Base-by-base conservation (phyloP, 2,888 invertebrate species). In the Fragum whitleyi region DNA sequence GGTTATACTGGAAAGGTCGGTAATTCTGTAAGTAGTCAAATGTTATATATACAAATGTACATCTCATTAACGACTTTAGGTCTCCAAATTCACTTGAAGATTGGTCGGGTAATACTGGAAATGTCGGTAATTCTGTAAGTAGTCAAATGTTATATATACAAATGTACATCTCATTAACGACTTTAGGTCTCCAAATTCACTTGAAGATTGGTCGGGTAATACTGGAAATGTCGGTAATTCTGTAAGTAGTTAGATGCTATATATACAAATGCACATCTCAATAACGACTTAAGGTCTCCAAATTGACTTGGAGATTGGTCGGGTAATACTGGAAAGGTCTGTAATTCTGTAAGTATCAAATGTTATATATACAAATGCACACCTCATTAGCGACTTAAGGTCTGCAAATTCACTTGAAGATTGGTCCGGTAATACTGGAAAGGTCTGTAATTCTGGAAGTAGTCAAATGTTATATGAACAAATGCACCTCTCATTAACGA, bases 281-380 rank as follows among this genome's bases (percentile, higher is more conserved):
- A n/a, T n/a, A n/a, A n/a, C n/a, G n/a, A n/a, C n/a, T n/a, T n/a
- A n/a, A n/a, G n/a, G n/a, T 21, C 19, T 83, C 77, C 42, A 79
- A 79, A 1, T 84, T 65, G 1, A 89, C 42, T 51, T 79, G 77
- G 0, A 74, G 57, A 16, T 87, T 70, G 21, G 83, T 80, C 11
- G 87, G 88, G 59, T 81, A 85, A 70, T 89, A 89, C 6, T 74
- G 53, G 42, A 89, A 89, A 7, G 89, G 88, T 42, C 83, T 82
- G 67, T 86, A 87, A 29, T 79, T 62, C 89, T 89, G 69, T 3
- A 57, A 57, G n/a, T n/a, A n/a, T 80, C 75, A 23, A n/a, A 42
- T 26, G 11, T n/a, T 74, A 51, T 47, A 19, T 19, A 19, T 47
- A 47, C 47, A 47, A 47, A 47, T 47, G 47, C n/a, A n/a, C n/a